Conservation (phyloP, 2,113 vertebrate species). For the Oostethus manadensis region DNA sequence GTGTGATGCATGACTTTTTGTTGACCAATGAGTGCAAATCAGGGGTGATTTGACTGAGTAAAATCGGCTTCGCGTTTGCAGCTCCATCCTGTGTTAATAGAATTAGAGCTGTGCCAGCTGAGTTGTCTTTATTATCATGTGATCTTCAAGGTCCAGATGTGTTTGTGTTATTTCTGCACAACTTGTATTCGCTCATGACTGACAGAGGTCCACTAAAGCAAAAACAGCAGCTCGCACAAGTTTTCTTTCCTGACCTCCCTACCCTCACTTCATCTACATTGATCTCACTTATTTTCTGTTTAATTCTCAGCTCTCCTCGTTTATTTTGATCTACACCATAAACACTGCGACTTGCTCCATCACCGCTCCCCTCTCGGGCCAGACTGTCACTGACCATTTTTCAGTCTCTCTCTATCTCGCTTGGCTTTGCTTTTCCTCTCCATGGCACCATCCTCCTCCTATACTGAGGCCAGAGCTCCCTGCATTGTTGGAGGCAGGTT, state of each 20-base stretch:
- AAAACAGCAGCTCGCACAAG: conserved; percentile 24
- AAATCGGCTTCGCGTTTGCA: neutral
- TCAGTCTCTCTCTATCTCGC: conserved; percentile 43
- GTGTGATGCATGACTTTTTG: too few species aligned
- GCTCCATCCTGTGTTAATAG: conserved; percentile 6
- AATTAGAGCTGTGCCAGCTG: conserved; percentile 14
- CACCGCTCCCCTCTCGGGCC: conserved; percentile 21
- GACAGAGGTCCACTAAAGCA: conserved; percentile 38
- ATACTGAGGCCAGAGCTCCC: conserved; percentile 62
- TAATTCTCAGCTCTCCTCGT: conserved; percentile 18
- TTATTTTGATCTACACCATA: conserved; percentile 14
- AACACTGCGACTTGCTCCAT: conserved; percentile 24
- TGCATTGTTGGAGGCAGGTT: conserved; percentile 70
- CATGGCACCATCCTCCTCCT: conserved; percentile 55
- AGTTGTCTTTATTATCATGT: conserved; percentile 1
- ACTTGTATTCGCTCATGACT: conserved; percentile 35
- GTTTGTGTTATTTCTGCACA: conserved; percentile 9
- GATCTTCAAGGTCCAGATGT: conserved; percentile 19
- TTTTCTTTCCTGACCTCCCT: conserved; percentile 20
- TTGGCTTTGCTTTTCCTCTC: conserved; percentile 50
- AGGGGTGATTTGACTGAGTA: too few species aligned
- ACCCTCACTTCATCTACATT: conserved; percentile 19
- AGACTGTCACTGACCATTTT: conserved; percentile 39
- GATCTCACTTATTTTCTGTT: conserved; percentile 29
- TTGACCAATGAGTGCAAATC: too few species aligned